Percentiles rank a stretch among this genome's conserved stretches.
These are phyloP conservation scores for rat (Rattus norvegicus) DNA, from an alignment of 2,113 vertebrate genomes.

Conservation along the genomic window DNA sequence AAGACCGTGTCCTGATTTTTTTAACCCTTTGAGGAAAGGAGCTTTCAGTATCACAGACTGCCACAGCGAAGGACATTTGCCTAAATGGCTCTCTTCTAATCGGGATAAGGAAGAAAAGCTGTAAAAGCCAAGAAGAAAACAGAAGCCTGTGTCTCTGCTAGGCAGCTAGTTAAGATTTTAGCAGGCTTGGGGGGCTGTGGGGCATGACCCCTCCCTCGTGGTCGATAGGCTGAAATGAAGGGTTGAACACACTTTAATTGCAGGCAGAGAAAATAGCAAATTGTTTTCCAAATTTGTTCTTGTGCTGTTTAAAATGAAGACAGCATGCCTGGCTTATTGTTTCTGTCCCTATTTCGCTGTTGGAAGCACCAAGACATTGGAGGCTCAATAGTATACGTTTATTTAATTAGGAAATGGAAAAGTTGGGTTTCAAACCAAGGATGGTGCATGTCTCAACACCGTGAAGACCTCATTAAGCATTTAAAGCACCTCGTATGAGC, in stretches of 20 bases:
- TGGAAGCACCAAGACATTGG: neutral
- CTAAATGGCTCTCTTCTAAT: neutral
- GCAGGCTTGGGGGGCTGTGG: neutral
- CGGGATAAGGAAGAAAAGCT: neutral
- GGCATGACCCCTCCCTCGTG: neutral
- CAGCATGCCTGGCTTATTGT: neutral
- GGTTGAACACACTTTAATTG: neutral
- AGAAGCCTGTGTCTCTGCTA: neutral
- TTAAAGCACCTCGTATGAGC: neutral
- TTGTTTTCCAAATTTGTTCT: neutral
- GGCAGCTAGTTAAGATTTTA: neutral
- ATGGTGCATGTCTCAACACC: neutral
- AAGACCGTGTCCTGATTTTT: neutral
- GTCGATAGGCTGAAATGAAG: neutral
- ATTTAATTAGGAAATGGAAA: neutral
- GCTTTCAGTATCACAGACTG: neutral
- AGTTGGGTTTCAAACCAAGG: neutral
- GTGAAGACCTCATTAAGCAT: neutral
- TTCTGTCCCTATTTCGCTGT: conserved; percentile 18
- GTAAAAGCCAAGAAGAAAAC: neutral
- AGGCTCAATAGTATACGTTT: neutral
- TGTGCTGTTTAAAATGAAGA: neutral
- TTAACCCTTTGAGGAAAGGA: neutral
- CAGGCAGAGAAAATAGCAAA: neutral
- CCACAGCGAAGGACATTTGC: neutral